phyloP scores from a whole-genome alignment of 2,888 invertebrate species.

The Schizaphis graminum region DNA sequence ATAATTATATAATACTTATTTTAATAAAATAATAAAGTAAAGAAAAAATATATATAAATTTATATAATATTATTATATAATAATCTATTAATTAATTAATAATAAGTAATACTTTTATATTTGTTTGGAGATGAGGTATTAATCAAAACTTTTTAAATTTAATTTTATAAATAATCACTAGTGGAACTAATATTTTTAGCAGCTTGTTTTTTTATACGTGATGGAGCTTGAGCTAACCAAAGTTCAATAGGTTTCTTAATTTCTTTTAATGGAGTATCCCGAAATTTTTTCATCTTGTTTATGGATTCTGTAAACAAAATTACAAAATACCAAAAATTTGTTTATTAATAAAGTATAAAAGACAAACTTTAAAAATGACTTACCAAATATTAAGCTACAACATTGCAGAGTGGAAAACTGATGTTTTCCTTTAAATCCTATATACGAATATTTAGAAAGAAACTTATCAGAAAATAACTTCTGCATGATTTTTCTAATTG shows the following conservation, averaged over 20 bases:
- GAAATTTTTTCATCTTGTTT: neutral
- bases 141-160: too few species aligned
- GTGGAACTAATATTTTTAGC: neutral
- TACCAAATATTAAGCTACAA: conserved; percentile 8
- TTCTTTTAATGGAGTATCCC: neutral
- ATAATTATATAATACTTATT: too few species aligned
- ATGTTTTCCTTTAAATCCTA: too few species aligned
- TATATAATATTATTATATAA: too few species aligned
- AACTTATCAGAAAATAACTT: too few species aligned
- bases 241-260: conserved; percentile 11
- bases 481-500: neutral
- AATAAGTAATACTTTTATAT: too few species aligned
- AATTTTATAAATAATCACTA: neutral
- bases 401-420: neutral
- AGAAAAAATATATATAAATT: too few species aligned
- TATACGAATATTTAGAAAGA: neutral
- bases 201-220: conserved; percentile 4
- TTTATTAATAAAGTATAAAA: neutral
- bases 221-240: conserved; percentile 6
- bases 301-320: neutral
- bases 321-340: neutral
- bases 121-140: too few species aligned
- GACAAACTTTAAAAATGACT: neutral
- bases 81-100: too few species aligned
- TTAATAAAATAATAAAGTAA: too few species aligned